These are phyloP conservation scores for Erebia palarica DNA, from an alignment of 2,888 invertebrate genomes.

Conservation along the genomic window DNA sequence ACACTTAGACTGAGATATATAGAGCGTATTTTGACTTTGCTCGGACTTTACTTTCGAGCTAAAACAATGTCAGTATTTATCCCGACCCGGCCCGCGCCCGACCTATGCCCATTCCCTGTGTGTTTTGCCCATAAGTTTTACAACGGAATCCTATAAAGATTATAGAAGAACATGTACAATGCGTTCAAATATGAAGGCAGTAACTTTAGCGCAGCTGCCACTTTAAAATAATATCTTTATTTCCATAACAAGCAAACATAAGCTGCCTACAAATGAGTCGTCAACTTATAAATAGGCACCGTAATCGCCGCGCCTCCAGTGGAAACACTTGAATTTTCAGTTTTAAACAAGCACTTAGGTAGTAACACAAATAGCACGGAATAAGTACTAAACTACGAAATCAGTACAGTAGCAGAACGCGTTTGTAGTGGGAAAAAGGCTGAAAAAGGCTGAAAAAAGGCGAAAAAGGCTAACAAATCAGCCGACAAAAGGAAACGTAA, in stretches of 20 bases:
- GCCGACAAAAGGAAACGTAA: conserved; percentile 67
- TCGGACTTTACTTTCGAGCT: too few species aligned
- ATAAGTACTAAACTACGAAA: conserved; percentile 39
- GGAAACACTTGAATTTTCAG: conserved; percentile 37
- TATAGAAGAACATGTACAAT: too few species aligned
- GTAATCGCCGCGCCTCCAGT: conserved; percentile 28
- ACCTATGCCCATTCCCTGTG: too few species aligned
- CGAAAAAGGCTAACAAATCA: conserved; percentile 68
- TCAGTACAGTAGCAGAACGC: conserved; percentile 41
- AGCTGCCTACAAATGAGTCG: conserved; percentile 28
- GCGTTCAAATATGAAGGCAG: background rate
- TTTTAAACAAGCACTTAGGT: conserved; percentile 40
- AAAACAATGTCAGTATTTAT: too few species aligned
- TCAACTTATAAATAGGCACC: conserved; percentile 25
- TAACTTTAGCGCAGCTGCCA: background rate
- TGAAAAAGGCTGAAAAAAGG: conserved; percentile 40
- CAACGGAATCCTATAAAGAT: too few species aligned
- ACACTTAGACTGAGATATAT: too few species aligned
- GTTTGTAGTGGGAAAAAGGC: conserved; percentile 8
- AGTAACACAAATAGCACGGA: conserved; percentile 37
- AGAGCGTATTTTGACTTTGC: too few species aligned
- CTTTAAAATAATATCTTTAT: background rate
- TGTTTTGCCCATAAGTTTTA: too few species aligned
- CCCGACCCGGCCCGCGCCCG: too few species aligned
- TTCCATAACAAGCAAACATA: conserved; percentile 4